These are phyloP conservation scores for Pachyuromys duprasi DNA, from an alignment of 2,797 vertebrate species.

Conservation along the genomic window DNA sequence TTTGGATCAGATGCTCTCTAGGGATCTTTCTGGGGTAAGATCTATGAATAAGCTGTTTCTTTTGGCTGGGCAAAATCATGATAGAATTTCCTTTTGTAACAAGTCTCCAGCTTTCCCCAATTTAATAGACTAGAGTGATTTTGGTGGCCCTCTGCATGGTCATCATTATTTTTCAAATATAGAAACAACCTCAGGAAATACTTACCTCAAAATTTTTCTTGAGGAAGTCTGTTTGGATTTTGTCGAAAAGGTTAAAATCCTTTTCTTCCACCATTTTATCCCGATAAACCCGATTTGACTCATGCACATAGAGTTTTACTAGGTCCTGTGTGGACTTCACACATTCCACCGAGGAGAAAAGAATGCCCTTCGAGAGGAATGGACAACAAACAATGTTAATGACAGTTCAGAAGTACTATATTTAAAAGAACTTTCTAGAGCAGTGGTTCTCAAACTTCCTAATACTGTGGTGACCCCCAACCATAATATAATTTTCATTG, in stretches of 20 bases:
- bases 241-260: conserved; percentile 93
- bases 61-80: not conserved
- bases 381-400: conserved; percentile 2
- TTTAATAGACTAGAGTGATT: not conserved
- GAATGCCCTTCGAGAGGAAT: conserved; percentile 90
- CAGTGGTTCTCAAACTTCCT: not conserved
- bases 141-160: not conserved
- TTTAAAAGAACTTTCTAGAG: not conserved
- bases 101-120: not conserved
- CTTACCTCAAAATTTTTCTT: conserved; percentile 94
- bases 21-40: not conserved
- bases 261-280: conserved; percentile 95
- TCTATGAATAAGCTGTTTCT: not conserved
- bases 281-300: conserved; percentile 94
- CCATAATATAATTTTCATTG: no score
- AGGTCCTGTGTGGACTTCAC: conserved; percentile 91
- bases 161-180: conserved; percentile 38
- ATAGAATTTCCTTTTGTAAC: not conserved
- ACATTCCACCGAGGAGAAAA: conserved; percentile 93
- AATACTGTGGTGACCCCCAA: not conserved
- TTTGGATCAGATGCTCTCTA: not conserved
- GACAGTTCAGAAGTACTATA: not conserved
- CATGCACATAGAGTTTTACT: conserved; percentile 95
- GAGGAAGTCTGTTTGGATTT: conserved; percentile 92
- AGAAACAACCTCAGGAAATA: conserved; percentile 49